Base-by-base conservation (phyloP, 2,888 invertebrate species). In the Thecocarcelia acutangulata region DNA sequence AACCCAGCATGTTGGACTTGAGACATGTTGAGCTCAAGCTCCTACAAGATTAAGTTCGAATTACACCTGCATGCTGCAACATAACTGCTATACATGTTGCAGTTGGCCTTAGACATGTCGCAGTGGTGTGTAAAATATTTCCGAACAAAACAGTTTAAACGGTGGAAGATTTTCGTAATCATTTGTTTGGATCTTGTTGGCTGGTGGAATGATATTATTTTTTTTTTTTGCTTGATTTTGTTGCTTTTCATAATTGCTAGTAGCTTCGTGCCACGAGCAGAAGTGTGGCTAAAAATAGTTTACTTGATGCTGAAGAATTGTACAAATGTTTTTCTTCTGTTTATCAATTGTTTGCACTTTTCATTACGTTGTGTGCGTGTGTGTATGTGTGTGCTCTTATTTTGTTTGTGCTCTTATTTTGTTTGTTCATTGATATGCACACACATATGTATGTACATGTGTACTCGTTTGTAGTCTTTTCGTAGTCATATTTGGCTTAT, bases 201-300 rank as follows among this genome's bases (percentile, higher is more conserved):
- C 24, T 37, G 54, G n/a, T 59, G n/a, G 17, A 6, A 50, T 40
- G 9, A 11, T 11, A 4, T 46, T 54, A 28, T 54, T 13, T 72
- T 54, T n/a, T 37, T 52, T 56, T 63, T 56, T 37, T 17, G 1
- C 6, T 56, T 37, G 11, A 28, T 28, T 28, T 44, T 44, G 44
- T 5, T 28, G 28, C 28, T n/a, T 46, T 21, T 46, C 19, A 52
- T 46, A 63, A 37, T 63, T 63, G 37, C 33, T 54, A 12, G 9
- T 24, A 24, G 21, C 12, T 21, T 3, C 6, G 17, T 37, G 42
- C 15, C n/a, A 28, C 19, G 37, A 48, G 46, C 44, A 33, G 44
- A 52, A 59, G 21, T 73, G 50, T 44, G 58, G 50, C 80, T 80
- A 80, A 64, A 80, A 75, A 74, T 74, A 80, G 42, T 76, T 63